Conservation (phyloP, 2,888 invertebrate species). For the Blera fallax region DNA sequence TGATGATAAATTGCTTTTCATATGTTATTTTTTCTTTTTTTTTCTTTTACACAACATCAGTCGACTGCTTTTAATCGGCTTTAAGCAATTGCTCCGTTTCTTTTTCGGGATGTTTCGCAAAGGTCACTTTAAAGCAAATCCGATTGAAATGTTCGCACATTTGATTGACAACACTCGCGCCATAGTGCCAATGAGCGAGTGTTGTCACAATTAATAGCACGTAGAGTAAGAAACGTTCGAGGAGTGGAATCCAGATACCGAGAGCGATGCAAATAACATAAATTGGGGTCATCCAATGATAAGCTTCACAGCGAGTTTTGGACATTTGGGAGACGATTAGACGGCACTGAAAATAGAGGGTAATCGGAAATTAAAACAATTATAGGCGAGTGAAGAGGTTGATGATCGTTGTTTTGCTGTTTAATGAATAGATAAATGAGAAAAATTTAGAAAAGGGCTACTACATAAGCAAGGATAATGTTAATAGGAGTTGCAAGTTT, state of each 20-base stretch:
- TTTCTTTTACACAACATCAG: conserved; percentile 19
- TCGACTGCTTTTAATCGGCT: conserved; percentile 49
- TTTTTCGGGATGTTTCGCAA: conserved; percentile 52
- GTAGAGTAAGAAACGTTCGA: conserved; percentile 88
- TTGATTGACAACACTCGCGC: conserved; percentile 95
- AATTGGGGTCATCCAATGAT: conserved; percentile 81
- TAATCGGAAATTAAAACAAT: conserved; percentile 19
- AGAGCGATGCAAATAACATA: conserved; percentile 77
- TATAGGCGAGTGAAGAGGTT: background rate
- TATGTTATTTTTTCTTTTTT: background rate
- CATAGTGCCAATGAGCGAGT: conserved; percentile 94
- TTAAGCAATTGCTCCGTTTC: conserved; percentile 47
- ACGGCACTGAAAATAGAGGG: conserved; percentile 88
- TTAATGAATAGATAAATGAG: background rate
- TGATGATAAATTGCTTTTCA: conserved; percentile 28
- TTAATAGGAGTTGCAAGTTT: no score
- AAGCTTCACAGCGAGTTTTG: conserved; percentile 93
- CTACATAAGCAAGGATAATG: no score
- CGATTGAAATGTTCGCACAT: conserved; percentile 97
- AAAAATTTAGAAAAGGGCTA: background rate
- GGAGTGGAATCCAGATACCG: conserved; percentile 79
- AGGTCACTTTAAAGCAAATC: conserved; percentile 87
- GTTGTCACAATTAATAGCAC: conserved; percentile 87
- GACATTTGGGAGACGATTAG: conserved; percentile 99
- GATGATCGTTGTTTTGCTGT: background rate